Evolutionary conservation across 1,140 invertebrate species (phyloP).

Genomic region (Pogonognathellus flavescens): DNA sequence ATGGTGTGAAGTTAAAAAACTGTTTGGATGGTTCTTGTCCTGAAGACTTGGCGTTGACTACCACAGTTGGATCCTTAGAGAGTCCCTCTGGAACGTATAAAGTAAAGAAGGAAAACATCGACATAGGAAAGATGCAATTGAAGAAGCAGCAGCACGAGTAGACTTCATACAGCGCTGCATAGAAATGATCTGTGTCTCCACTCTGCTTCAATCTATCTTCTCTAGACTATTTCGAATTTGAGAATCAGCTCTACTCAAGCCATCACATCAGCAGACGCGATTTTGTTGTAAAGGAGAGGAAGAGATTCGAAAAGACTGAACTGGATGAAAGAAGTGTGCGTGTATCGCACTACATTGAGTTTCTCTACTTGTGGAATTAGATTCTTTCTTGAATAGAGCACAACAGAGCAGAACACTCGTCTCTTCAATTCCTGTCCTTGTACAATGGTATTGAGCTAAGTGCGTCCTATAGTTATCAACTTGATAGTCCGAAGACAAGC

Average conservation of each 20-base stretch:
- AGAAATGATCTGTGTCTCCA: background rate
- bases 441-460: background rate
- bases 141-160: constrained; percentile 1
- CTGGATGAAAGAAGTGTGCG: background rate
- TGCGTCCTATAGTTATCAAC: background rate
- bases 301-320: background rate
- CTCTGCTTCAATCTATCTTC: background rate
- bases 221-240: background rate
- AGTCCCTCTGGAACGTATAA: too few relatives aligned
- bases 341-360: constrained; percentile 5
- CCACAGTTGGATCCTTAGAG: too few relatives aligned
- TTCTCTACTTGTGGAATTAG: constrained; percentile 26
- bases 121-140: constrained; percentile 10
- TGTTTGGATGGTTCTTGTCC: too few relatives aligned
- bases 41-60: too few relatives aligned
- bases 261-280: background rate
- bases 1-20: too few relatives aligned
- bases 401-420: background rate
- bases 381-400: constrained; percentile 11
- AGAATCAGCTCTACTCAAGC: too few relatives aligned
- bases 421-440: background rate
- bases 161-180: background rate
- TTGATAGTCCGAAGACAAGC: background rate
- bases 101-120: background rate
- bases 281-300: background rate